phyloP scores from a whole-genome alignment of 2,113 vertebrate genomes.

The Rhadina sibilatrix region DNA sequence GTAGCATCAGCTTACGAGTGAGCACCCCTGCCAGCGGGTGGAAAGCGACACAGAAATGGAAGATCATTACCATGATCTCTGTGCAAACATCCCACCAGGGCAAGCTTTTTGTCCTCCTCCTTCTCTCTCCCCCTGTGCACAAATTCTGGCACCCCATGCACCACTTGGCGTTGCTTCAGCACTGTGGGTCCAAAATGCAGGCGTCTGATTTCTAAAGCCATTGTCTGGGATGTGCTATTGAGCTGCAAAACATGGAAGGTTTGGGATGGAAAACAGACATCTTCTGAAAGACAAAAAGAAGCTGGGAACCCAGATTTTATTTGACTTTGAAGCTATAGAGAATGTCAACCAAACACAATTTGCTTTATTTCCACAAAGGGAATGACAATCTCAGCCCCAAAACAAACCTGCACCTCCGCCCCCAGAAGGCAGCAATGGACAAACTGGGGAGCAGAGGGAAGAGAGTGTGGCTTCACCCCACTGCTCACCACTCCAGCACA shows the following conservation, averaged over 20 bases:
- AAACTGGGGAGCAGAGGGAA: not conserved
- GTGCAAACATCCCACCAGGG: conserved; percentile 51
- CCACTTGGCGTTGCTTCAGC: conserved; percentile 13
- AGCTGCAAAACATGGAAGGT: conserved; percentile 37
- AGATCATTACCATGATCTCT: conserved; percentile 54
- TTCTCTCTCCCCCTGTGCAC: not conserved
- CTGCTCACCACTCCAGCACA: not conserved
- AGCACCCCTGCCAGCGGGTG: not conserved
- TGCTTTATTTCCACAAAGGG: conserved; percentile 7
- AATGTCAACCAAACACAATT: not conserved
- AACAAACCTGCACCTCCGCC: not conserved
- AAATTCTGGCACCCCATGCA: conserved; percentile 39
- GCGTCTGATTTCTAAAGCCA: conserved; percentile 61
- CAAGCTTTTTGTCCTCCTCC: conserved; percentile 34
- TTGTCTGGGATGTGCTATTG: conserved; percentile 52
- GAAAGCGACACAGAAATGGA: conserved; percentile 30
- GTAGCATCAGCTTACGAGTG: not conserved
- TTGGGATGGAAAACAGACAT: conserved; percentile 58
- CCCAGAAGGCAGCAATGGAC: not conserved
- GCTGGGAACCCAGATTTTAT: conserved; percentile 12
- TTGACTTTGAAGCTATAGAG: conserved; percentile 36
- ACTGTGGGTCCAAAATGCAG: conserved; percentile 46
- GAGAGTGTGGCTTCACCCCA: accelerated
- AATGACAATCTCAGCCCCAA: not conserved
- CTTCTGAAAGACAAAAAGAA: conserved; percentile 17